Percentiles rank a stretch among this genome's conserved stretches.
Conservation (phyloP, 2,113 vertebrate genomes). For the Taxidea taxus region DNA sequence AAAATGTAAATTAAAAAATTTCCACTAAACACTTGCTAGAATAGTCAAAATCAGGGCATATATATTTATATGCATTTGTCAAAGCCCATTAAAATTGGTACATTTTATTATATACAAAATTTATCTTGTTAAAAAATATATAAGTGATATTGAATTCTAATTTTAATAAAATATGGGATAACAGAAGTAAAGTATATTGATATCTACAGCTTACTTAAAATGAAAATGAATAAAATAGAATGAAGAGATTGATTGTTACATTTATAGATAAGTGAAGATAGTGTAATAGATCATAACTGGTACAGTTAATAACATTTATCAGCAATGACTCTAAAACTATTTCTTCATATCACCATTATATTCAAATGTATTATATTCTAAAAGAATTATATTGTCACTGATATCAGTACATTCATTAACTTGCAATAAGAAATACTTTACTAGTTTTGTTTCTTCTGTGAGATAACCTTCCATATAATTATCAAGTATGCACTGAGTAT, state of each 20-base stretch:
- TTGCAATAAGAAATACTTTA: neutral
- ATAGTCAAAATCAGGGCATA: neutral
- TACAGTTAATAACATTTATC: neutral
- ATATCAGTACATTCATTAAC: neutral
- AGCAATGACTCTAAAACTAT: neutral
- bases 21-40: neutral
- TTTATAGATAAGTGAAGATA: neutral
- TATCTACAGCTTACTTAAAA: neutral
- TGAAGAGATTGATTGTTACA: neutral
- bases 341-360: neutral
- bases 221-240: neutral
- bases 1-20: neutral
- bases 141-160: neutral
- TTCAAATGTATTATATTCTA: neutral
- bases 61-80: neutral
- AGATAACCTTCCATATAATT: neutral
- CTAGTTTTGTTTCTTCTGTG: neutral
- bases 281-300: neutral
- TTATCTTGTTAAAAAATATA: neutral
- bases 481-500: neutral
- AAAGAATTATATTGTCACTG: neutral
- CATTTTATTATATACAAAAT: neutral
- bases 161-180: neutral
- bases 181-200: neutral
- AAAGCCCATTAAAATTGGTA: neutral